phyloP scores from a whole-genome alignment of 2,113 vertebrate species.

The Tautogolabrus adspersus region DNA sequence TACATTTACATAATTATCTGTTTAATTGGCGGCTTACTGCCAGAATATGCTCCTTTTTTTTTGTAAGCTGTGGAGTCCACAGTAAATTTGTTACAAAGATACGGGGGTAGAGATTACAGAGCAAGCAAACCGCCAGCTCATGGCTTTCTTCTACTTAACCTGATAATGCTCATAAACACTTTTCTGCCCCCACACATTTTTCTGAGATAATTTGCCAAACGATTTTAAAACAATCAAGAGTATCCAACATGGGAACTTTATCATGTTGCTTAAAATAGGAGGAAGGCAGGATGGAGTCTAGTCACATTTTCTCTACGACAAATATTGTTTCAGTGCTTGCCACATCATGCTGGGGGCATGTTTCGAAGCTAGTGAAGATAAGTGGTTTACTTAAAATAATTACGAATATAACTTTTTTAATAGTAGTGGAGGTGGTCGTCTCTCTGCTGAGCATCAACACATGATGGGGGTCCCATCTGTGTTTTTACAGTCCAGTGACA shows the following conservation, averaged over 20 bases:
- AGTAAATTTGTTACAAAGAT: slow-evolving; percentile 77
- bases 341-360: not conserved
- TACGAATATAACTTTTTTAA: slow-evolving; percentile 18
- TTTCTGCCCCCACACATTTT: slow-evolving; percentile 66
- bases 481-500: slow-evolving; percentile 80
- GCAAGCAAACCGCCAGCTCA: slow-evolving; percentile 81
- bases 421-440: slow-evolving; percentile 19
- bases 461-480: slow-evolving; percentile 74
- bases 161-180: slow-evolving; percentile 82
- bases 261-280: slow-evolving; percentile 32
- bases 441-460: slow-evolving; percentile 52
- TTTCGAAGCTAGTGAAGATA: not conserved
- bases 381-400: slow-evolving; percentile 10
- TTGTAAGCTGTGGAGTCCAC: slow-evolving; percentile 74
- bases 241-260: slow-evolving; percentile 15
- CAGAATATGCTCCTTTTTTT: slow-evolving; percentile 65
- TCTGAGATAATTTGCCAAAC: slow-evolving; percentile 69
- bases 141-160: slow-evolving; percentile 79
- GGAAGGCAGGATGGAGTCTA: not conserved
- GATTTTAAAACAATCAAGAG: slow-evolving; percentile 67
- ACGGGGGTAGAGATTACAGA: slow-evolving; percentile 79
- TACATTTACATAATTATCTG: slow-evolving; percentile 87
- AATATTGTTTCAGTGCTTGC: slow-evolving; percentile 9
- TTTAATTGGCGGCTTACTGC: slow-evolving; percentile 82
- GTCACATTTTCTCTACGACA: slow-evolving; percentile 1